These are phyloP conservation scores for Drosophila lowei DNA, from an alignment of 1,140 invertebrate species.

Conservation along the genomic window DNA sequence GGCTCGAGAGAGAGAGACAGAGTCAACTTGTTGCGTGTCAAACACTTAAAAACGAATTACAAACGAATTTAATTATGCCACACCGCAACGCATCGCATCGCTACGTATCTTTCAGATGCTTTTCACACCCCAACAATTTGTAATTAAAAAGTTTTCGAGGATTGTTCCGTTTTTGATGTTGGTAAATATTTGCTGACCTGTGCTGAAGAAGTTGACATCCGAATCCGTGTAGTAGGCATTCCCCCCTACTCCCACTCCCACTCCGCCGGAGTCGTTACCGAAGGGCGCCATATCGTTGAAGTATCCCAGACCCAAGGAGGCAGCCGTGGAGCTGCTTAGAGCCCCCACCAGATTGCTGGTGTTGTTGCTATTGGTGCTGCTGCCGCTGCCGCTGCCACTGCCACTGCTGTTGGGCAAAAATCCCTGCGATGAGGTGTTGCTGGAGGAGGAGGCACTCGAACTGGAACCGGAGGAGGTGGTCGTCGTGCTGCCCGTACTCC, in stretches of 20 bases:
- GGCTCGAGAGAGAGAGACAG: background rate
- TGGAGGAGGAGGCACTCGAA: conserved; percentile 63
- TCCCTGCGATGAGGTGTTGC: conserved; percentile 51
- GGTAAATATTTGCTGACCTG: conserved; percentile 71
- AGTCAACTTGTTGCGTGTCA: conserved; percentile 67
- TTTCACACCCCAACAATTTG: conserved; percentile 66
- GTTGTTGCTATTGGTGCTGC: conserved; percentile 17
- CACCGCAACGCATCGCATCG: background rate
- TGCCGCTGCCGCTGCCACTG: background rate
- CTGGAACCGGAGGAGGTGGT: conserved; percentile 72
- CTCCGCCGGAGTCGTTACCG: conserved; percentile 38
- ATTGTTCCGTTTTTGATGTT: conserved; percentile 62
- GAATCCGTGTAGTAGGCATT: conserved; percentile 76
- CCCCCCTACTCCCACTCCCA: conserved; percentile 26
- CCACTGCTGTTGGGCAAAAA: conserved; percentile 25
- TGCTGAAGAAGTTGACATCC: conserved; percentile 82
- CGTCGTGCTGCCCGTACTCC: conserved; percentile 75
- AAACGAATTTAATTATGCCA: conserved; percentile 71
- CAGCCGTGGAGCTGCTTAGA: conserved; percentile 68
- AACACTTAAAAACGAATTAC: conserved; percentile 76
- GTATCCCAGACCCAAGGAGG: conserved; percentile 73
- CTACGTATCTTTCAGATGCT: conserved; percentile 48
- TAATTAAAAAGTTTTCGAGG: conserved; percentile 59
- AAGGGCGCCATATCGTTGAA: conserved; percentile 77
- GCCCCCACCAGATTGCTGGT: conserved; percentile 56